These are phyloP conservation scores for Agrochola litura DNA, from an alignment of 2,888 invertebrate species.

Conservation along the genomic window DNA sequence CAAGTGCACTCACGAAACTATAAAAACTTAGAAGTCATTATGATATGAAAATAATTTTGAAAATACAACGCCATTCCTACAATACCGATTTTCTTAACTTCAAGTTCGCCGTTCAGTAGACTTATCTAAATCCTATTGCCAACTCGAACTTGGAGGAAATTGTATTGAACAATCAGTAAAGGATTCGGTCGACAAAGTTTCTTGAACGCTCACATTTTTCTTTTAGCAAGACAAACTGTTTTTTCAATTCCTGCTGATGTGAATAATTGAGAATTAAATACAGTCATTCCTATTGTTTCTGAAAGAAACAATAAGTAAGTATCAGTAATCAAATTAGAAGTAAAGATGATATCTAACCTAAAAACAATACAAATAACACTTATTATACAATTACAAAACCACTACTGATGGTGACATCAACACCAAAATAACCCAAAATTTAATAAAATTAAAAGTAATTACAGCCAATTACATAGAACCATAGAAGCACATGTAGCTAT, in stretches of 20 bases:
- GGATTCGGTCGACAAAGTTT: constrained; percentile 41
- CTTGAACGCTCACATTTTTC: constrained; percentile 33
- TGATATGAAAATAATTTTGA: background rate
- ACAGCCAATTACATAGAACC: constrained; percentile 26
- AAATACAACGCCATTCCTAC: constrained; percentile 4
- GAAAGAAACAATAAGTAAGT: background rate
- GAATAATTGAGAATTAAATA: constrained; percentile 21
- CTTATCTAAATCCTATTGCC: constrained; percentile 42
- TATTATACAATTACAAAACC: background rate
- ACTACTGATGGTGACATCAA: background rate
- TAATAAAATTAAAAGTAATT: constrained; percentile 28
- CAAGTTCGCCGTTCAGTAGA: constrained; percentile 20
- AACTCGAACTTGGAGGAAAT: constrained; percentile 44
- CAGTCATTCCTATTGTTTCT: background rate
- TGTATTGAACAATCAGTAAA: constrained; percentile 56
- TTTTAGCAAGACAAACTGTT: constrained; percentile 35
- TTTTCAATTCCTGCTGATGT: constrained; percentile 26
- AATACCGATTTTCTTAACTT: constrained; percentile 17
- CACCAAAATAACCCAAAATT: background rate
- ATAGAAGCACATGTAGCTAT: constrained; percentile 29
- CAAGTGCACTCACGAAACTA: no score
- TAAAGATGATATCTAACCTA: background rate
- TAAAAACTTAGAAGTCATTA: no score
- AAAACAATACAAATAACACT: background rate
- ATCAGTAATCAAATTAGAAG: background rate